phyloP scores from a whole-genome alignment of 2,797 vertebrate genomes.

The Dermochelys coriacea region DNA sequence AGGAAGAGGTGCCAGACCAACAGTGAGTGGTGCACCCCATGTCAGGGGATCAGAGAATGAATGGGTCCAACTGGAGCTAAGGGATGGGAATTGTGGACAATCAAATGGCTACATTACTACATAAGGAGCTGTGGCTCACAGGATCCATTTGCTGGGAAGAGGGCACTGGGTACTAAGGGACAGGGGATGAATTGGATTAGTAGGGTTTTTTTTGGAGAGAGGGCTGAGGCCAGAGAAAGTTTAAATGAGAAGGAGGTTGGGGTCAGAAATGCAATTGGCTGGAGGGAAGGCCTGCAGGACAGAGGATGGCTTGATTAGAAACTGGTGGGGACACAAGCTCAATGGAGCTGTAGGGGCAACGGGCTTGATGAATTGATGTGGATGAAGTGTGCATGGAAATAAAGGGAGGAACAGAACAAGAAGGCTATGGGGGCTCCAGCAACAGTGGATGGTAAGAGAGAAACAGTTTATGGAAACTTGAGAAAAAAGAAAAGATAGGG shows the following conservation, averaged over 20 bases:
- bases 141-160: background rate
- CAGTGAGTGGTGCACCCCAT: background rate
- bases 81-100: background rate
- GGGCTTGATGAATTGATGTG: background rate
- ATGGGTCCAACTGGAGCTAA: background rate
- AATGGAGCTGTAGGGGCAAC: fast-evolving
- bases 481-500: background rate
- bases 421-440: background rate
- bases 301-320: background rate
- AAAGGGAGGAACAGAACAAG: background rate
- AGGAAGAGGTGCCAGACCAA: background rate
- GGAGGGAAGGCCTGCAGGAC: background rate
- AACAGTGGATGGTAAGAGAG: background rate
- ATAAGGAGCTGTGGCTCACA: background rate
- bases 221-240: background rate
- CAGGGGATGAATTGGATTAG: background rate
- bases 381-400: background rate
- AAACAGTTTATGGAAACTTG: background rate
- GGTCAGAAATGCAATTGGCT: background rate
- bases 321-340: background rate
- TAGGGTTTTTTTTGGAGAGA: fast-evolving
- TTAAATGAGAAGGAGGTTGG: background rate
- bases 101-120: background rate
- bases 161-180: background rate
- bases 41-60: background rate